Base-by-base conservation (phyloP, 2,797 vertebrate species). In the Myotis vivesi region DNA sequence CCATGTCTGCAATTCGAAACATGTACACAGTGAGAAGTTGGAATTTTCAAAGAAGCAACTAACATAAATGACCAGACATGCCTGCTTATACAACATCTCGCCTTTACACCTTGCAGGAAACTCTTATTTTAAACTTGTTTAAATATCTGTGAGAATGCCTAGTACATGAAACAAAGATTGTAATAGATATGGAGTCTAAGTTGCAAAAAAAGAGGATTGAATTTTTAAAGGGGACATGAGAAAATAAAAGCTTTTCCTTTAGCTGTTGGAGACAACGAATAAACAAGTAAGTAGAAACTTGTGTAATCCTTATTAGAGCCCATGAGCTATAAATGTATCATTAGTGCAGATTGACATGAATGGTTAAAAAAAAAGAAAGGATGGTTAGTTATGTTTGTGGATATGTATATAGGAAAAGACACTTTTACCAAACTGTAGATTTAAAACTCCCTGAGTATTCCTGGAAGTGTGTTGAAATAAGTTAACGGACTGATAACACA, bases 11-110 rank as follows among this genome's bases (percentile, higher is more conserved):
- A 44, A 68, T 69, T 76, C 28, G 46, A 89, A 89, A 83, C 12
- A 30, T 11, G 22, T 75, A 33, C 75, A 30, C 77, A 81, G 80
- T 86, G 33, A 62, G 51, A 17, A 49, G 46, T 6, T 86, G 57
- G 83, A 76, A 90, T 85, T 92, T 94, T 91, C 64, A 90, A 91
- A 66, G 80, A 92, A 96, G 77, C 51, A 86, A 71, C 23, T 38
- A 68, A 44, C 38, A 33, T 36, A 15, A 22, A 76, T 75, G 64
- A 87, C 36, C 68, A 19, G n/a, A 87, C 7, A n/a, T 91, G 28
- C 41, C 57, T 92, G 15, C 62, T 57, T 79, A 80, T 75, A 59
- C 1, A 53, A 36, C 75, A 28, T 76, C 51, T 96, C 55, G 84
- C n/a, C 66, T 46, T 86, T 71, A 53, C 30, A 23, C 30, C 64